Conservation (phyloP, 1,140 invertebrate genomes). For the Laupala kohalensis region DNA sequence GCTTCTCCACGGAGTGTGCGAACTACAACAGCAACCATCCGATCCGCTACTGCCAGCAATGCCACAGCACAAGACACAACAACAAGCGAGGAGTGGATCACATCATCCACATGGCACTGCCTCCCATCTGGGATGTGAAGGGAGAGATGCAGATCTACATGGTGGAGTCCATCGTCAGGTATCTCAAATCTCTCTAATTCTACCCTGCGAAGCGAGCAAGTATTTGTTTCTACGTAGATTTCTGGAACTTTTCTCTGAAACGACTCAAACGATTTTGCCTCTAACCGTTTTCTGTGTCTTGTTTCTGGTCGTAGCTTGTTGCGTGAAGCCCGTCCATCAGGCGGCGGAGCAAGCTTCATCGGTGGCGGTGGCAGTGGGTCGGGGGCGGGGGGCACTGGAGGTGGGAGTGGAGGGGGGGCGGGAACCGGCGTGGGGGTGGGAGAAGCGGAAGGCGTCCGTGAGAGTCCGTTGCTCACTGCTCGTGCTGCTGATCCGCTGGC, state of each 20-base stretch:
- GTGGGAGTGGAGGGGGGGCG: background rate
- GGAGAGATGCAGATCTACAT: constrained; percentile 83
- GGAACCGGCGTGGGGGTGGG: background rate
- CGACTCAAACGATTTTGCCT: too few species aligned
- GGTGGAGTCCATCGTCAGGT: constrained; percentile 93
- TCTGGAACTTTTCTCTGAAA: too few species aligned
- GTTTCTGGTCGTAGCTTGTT: too few species aligned
- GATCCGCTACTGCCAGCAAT: constrained; percentile 84
- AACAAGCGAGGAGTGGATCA: constrained; percentile 74
- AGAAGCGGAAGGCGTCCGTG: background rate
- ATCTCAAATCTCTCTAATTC: too few species aligned
- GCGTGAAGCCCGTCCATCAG: too few species aligned
- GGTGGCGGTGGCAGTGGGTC: too few species aligned
- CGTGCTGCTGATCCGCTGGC: constrained; percentile 36
- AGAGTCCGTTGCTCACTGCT: background rate
- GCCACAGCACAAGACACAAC: constrained; percentile 79
- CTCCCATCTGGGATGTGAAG: constrained; percentile 76
- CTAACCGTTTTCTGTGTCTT: too few species aligned
- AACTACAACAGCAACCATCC: constrained; percentile 92
- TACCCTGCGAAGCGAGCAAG: too few species aligned
- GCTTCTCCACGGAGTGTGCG: constrained; percentile 92
- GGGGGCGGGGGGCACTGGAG: background rate
- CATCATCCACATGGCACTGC: constrained; percentile 74
- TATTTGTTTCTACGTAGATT: too few species aligned
- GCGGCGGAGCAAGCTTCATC: too few species aligned